Conservation (phyloP, 2,888 invertebrate species). For the Ferrisia virgata region DNA sequence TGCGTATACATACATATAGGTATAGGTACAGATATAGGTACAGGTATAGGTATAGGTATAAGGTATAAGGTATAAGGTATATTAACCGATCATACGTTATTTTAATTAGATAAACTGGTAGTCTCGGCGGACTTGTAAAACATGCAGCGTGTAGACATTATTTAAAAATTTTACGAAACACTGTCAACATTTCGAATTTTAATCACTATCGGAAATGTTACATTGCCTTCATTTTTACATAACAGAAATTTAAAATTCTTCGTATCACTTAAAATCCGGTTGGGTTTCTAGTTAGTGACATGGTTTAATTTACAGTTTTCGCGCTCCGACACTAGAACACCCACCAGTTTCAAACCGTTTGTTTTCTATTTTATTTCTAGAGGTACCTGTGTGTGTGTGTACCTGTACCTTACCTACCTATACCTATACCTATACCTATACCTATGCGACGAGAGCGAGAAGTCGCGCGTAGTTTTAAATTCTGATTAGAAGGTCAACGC, state of each 20-base stretch:
- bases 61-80: neutral
- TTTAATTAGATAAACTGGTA: constrained; percentile 39
- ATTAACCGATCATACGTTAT: constrained; percentile 34
- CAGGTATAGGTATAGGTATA: no score
- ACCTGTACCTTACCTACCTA: neutral
- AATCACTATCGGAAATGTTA: constrained; percentile 37
- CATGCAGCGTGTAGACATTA: constrained; percentile 2
- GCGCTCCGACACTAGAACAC: constrained; percentile 25
- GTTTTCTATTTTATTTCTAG: constrained; percentile 35
- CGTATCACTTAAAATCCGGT: constrained; percentile 32
- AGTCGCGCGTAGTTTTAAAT: neutral
- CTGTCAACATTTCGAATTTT: constrained; percentile 42
- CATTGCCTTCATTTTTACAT: constrained; percentile 38
- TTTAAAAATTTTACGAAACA: constrained; percentile 33
- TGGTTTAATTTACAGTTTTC: constrained; percentile 42
- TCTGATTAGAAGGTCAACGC: neutral
- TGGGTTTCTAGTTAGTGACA: constrained; percentile 38
- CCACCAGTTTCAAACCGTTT: constrained; percentile 39
- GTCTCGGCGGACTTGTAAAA: constrained; percentile 29
- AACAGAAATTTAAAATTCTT: constrained; percentile 40
- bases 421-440: neutral
- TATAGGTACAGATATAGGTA: no score
- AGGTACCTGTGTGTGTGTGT: neutral
- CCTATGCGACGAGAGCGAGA: neutral
- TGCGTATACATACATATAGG: no score